Evolutionary conservation across 2,888 invertebrate genomes (phyloP), one percentile per base, ranked within the genome.

Genomic region (Drosophila atripex): DNA sequence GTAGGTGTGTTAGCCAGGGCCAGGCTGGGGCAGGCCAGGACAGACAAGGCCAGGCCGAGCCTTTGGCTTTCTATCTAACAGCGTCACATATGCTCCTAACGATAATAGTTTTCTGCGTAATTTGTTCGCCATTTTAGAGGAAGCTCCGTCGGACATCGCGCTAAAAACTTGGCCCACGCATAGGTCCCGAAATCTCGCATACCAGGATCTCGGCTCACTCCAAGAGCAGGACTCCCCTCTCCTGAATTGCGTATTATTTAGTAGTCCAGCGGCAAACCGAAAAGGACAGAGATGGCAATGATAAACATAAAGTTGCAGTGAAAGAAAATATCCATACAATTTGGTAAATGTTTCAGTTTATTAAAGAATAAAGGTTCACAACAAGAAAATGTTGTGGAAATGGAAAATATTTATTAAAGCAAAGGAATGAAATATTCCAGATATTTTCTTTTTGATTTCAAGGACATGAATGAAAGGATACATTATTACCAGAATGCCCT

Each of bases 61-160:
- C 63, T 76, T 61, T 71, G 76, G 76, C 73, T 73, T 59, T 64
- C 66, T 39, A 52, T 69, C 66, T 68, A 75, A 73, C 84, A 78
- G 79, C 76, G 87, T 78, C 89, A 77, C 90, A 91, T 90, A 90
- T 91, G 90, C 88, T 89, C 72, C 89, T 90, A 90, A 91, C 88
- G 89, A 89, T 89, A 90, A 90, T 90, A 90, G 89, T 90, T 90
- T 90, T 90, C 89, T 88, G 89, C 89, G 89, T 89, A 90, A 91
- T 90, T 90, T 90, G 90, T 88, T 89, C 79, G 82, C 77, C 73
- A 79, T 80, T 86, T 78, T 71, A 71, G 86, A 72, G 66, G 73
- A 55, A 58, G 74, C 70, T 52, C 54, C 60, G 63, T 59, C 60
- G 83, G 69, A 80, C 73, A 80, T 73, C 72, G 85, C 70, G 61